Evolutionary conservation across 2,797 vertebrate genomes (phyloP), one percentile per base, ranked within the genome.

Genomic region (Gymnoscopelus braueri): DNA sequence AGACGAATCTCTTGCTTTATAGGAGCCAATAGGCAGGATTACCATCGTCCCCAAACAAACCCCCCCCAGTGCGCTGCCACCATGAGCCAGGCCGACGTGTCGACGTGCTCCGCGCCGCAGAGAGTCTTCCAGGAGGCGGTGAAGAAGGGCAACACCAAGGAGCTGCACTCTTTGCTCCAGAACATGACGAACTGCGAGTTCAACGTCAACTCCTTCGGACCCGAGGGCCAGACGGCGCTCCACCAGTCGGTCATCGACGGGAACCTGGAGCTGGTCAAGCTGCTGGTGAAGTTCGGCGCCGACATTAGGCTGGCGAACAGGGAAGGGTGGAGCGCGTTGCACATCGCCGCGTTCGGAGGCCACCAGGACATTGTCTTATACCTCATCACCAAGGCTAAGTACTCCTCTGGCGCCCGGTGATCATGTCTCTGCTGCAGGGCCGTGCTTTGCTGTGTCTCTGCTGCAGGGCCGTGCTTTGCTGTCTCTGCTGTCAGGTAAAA

Each of bases 321-420:
- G 78, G 97, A 99, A 87, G 97, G 97, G 75, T 99, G 97, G 97
- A 99, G 97, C 90, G 97, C 97, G 47, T 92, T 99, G 91, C 97
- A 99, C 93, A 99, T 99, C 89, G 97, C 97, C 65, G 97, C 97
- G 69, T 99, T 99, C 84, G 97, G 97, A 67, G 97, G 97, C 84
- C 97, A 98, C 93, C 97, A 99, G 88, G 97, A 99, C 96, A 99
- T 99, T 94, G 97, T 97, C 82, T 93, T 99, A 91, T 99, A 99
- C 95, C 96, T 99, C 93, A 96, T 99, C 94, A 97, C 97, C 91
- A 98, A 98, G 96, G 97, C 97, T 92, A 98, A 98, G 95, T 99
- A 97, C 94, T 96, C 97, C 14, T 95, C 95, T 78, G 94, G 95
- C 23, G 93, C 95, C 75, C 95, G 96, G 94, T 96, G 95, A 96